Evolutionary conservation across 2,797 vertebrate genomes (phyloP), one percentile per base, ranked within the genome.

Genomic region (Hozukius guyotensis): DNA sequence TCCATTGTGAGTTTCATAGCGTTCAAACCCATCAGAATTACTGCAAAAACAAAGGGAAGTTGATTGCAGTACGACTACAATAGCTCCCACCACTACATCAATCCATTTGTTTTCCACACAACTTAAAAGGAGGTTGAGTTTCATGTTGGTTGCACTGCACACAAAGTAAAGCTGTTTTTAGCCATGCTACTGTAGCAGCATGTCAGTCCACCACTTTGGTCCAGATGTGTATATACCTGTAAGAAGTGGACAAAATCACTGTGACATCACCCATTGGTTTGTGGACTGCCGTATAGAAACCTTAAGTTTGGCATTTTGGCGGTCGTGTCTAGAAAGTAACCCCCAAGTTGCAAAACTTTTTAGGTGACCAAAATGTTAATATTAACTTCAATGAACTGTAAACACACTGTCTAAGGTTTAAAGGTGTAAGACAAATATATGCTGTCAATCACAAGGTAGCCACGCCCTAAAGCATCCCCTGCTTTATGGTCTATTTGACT

Each of bases 1-100:
- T 76, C 25, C 38, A 59, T 77, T 76, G 81, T 75, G 63, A 62
- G 75, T 53, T 56, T 64, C 29, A 65, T 4, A n/a, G 25, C 5
- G 2, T 75, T 18, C 53, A 8, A 52, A 46, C 38, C 32, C 57
- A 12, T 25, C 38, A 75, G 75, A 62, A 75, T 69, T 56, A 68
- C 72, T 22, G 29, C 14, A 59, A 56, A 81, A 84, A 84, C 73
- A 83, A 77, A 82, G 66, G 63, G 34, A 73, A 49, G 61, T 62
- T 82, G 72, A 88, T 75, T 38, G 82, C 80, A 63, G 16, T 31
- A 8, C 10, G 4, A n/a, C 24, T 31, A 60, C 67, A 62, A 8
- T 22, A 52, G 49, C 67, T 69, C 8, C 16, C 25, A 29, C 18
- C 11, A 42, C 9, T 24, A 27, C 66, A 67, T 80, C 60, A 71